Base-by-base conservation (phyloP, 2,113 vertebrate species). In the Actinemys pallida region DNA sequence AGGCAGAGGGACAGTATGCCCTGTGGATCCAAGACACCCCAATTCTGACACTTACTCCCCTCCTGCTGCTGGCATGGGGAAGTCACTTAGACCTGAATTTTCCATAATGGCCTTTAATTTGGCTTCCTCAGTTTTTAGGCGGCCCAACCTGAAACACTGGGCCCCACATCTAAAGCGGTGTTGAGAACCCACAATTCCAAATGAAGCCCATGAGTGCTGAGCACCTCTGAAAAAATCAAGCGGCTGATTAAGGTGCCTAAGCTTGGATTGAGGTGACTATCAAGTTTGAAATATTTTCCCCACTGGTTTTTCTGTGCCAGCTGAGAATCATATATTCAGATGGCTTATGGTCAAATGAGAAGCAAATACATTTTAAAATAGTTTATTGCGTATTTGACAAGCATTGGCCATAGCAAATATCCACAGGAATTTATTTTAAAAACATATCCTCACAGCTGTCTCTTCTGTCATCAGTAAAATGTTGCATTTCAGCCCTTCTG, bases 391-490 rank as follows among this genome's bases (percentile, higher is more conserved):
- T 93, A 88, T 31, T 19, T 85, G 69, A 86, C 82, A 90, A 90
- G 88, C 3, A 20, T 0, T 1, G 59, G 56, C n/a, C 57, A 42
- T 75, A 45, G 91, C 87, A 89, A 90, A 96, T 83, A 76, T 52
- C 83, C 59, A 72, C 54, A 57, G 81, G 45, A 83, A 89, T 93
- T 95, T 62, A 83, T 81, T 65, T 90, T 19, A 31, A 82, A 90
- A 86, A 95, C 53, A 79, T 17, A 87, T 96, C 87, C 85, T 85
- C 81, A 49, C 97, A 97, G 97, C 94, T 97, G 96, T 97, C 93
- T 86, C 75, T 96, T 96, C 94, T 97, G 96, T 97, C 95, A 88
- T 69, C 35, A 56, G 20, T 93, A 35, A 78, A 82, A 75, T 29
- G 56, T 84, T 96, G 80, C 83, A 88, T 79, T 95, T 93, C 6